Base-by-base conservation (phyloP, 2,113 vertebrate genomes). In the Corydoras sp. region DNA sequence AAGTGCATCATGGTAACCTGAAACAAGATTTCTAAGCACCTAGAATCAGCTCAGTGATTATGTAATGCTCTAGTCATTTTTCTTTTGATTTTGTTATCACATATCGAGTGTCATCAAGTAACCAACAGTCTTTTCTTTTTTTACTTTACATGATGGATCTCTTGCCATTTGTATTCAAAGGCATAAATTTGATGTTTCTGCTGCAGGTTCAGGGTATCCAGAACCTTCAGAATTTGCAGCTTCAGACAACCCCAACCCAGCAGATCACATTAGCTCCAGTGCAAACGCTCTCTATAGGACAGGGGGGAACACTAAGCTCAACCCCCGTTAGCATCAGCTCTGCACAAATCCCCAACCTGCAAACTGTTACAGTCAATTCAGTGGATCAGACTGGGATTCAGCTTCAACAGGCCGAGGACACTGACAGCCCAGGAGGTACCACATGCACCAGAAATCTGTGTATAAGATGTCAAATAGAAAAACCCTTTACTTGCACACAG, bases 141-240 rank as follows among this genome's bases (percentile, higher is more conserved):
- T 43, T 43, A 8, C 35, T 43, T 5, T 43, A 43, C 4, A 8
- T 43, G 35, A 43, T 43, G 35, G 35, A 43, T 43, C 2, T 4
- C 2, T 43, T 43, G 35, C 35, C 7, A 8, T 43, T 5, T 43
- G 35, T 43, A 43, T 43, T 43, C 2, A 43, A 35, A 43, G 35
- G 7, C 4, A 43, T 43, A 8, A 43, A 43, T 43, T 43, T 43
- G 35, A 43, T 43, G 35, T 43, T 43, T 43, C 13, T 10, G 9
- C 5, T 51, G 10, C 62, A 79, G 92, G 95, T 99, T 80, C 97
- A 99, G 85, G 96, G 96, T 71, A 94, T 99, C 69, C 97, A 99
- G 84, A 98, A 97, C 82, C 92, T 99, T 80, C 97, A 99, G 88
- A 99, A 98, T 84, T 91, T 99, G 76, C 95, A 98, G 89, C 93